Percentiles rank a stretch among this genome's conserved stretches.
phyloP scores from a whole-genome alignment of 1,140 invertebrate genomes.

The Brachionus asplanchnoidis region DNA sequence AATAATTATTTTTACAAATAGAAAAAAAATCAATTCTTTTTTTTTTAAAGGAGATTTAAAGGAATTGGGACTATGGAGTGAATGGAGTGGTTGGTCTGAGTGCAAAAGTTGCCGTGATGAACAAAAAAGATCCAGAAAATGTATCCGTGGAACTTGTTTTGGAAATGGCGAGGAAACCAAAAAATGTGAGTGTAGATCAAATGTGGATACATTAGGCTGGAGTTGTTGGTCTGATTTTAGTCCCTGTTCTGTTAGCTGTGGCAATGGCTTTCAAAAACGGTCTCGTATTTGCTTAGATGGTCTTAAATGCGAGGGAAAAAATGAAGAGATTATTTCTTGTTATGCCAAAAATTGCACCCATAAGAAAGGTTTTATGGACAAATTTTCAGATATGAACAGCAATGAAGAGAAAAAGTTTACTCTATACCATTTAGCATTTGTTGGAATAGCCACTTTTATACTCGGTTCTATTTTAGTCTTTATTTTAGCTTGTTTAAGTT shows the following conservation, averaged over 20 bases:
- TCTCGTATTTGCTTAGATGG: neutral
- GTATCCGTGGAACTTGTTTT: neutral
- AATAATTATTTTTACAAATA: neutral
- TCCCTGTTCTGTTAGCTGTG: neutral
- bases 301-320: neutral
- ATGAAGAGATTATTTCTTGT: neutral
- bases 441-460: neutral
- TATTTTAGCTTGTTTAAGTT: neutral
- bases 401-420: neutral
- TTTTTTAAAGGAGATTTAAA: neutral
- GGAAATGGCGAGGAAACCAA: neutral
- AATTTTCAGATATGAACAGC: neutral
- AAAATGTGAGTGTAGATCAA: neutral
- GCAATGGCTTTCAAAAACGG: neutral
- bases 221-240: constrained; percentile 26
- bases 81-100: constrained; percentile 1
- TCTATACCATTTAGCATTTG: neutral
- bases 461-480: constrained; percentile 2
- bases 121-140: neutral
- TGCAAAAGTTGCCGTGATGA: neutral
- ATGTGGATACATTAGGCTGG: neutral
- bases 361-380: neutral
- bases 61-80: neutral
- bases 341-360: neutral
- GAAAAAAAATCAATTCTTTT: neutral